Conservation (phyloP, 2,888 invertebrate species). For the Pollenia amentaria region DNA sequence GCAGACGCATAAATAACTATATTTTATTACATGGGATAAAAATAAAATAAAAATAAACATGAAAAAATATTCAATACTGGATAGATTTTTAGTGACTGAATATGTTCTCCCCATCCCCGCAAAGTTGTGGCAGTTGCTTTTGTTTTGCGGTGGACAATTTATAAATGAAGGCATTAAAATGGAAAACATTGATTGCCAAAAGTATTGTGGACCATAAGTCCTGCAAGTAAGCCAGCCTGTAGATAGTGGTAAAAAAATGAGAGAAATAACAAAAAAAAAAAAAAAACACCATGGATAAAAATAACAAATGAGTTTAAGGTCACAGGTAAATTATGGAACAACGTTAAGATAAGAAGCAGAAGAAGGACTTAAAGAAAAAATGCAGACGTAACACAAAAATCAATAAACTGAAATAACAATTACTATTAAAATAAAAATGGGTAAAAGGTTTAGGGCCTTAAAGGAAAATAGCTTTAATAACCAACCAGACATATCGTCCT, state of each 20-base stretch:
- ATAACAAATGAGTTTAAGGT: slow-evolving; percentile 66
- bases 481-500: no score
- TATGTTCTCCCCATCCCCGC: not conserved
- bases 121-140: not conserved
- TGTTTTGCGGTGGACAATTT: slow-evolving; percentile 3
- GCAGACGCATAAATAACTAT: slow-evolving; percentile 3
- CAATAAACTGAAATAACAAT: slow-evolving; percentile 36
- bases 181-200: slow-evolving; percentile 66
- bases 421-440: not conserved
- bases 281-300: not conserved
- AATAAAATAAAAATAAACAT: slow-evolving; percentile 10
- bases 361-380: slow-evolving; percentile 25
- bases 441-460: no score
- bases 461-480: not conserved
- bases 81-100: slow-evolving; percentile 43
- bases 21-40: not conserved
- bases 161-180: slow-evolving; percentile 58
- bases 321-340: slow-evolving; percentile 61
- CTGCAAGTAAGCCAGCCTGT: not conserved
- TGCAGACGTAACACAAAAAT: slow-evolving; percentile 27
- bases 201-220: slow-evolving; percentile 9
- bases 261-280: not conserved
- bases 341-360: slow-evolving; percentile 35
- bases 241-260: slow-evolving; percentile 13
- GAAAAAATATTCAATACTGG: slow-evolving; percentile 40